A percentile compares a stretch with the other conserved stretches of the same genome.
These are phyloP conservation scores for Scophthalmus maximus DNA, from an alignment of 2,113 vertebrate species.

Conservation along the genomic window DNA sequence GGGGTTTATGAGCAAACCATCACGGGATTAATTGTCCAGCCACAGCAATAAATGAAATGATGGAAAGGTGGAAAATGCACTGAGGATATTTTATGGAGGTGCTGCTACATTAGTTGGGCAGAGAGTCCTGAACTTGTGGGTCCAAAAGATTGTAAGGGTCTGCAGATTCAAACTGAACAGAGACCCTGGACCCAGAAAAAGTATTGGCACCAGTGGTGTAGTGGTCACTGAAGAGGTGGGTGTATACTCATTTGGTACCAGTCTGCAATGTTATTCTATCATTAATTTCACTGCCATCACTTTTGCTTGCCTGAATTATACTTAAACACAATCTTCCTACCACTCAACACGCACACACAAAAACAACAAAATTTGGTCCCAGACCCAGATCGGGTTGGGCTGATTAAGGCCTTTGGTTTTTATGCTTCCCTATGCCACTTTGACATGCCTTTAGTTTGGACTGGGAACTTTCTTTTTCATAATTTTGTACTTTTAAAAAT, in stretches of 20 bases:
- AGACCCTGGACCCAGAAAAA: background rate
- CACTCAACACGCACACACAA: background rate
- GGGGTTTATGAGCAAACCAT: slow-evolving; percentile 64
- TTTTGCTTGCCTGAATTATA: background rate
- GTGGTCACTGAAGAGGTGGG: no score
- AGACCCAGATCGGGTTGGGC: background rate
- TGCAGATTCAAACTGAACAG: slow-evolving; percentile 43
- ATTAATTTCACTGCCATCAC: background rate
- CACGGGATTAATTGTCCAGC: slow-evolving; percentile 57
- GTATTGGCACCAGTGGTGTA: no score
- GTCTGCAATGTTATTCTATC: background rate
- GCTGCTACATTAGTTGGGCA: slow-evolving; percentile 49
- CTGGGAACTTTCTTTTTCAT: no score
- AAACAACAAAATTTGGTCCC: background rate
- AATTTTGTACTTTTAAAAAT: no score
- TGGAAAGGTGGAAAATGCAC: slow-evolving; percentile 68
- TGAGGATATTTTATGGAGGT: slow-evolving; percentile 63
- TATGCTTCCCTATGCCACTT: background rate
- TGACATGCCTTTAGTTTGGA: background rate
- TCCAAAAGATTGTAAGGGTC: slow-evolving; percentile 40
- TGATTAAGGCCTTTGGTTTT: no score
- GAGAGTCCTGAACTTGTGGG: slow-evolving; percentile 27
- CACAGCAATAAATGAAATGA: slow-evolving; percentile 63
- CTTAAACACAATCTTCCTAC: background rate
- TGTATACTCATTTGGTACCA: no score